phyloP scores from a whole-genome alignment of 2,113 vertebrate genomes.

The Pipra filicauda region DNA sequence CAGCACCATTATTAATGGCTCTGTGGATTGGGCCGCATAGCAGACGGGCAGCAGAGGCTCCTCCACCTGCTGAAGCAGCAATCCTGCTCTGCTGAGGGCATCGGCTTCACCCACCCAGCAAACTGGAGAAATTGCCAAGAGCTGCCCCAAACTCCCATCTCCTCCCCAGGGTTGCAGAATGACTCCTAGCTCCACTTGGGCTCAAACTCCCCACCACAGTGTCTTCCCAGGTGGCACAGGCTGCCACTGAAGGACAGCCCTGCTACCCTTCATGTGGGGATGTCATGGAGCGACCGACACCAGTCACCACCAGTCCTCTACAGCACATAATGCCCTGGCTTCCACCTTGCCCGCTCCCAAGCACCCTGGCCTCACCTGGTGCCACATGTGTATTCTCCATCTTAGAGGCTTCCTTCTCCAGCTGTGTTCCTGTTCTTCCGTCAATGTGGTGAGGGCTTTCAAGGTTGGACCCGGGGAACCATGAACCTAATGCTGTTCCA shows the following conservation, averaged over 20 bases:
- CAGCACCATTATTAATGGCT: neutral
- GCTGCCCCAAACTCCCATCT: neutral
- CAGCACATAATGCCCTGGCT: neutral
- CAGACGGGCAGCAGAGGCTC: neutral
- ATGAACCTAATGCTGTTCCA: neutral
- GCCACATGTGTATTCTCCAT: rapidly evolving
- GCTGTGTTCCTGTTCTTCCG: neutral
- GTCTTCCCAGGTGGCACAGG: rapidly evolving
- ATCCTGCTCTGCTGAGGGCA: neutral
- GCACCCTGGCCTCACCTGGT: neutral
- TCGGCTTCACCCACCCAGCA: neutral
- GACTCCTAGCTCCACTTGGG: neutral
- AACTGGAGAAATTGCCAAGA: neutral
- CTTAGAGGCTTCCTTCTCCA: neutral
- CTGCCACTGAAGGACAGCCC: neutral
- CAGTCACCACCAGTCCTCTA: neutral
- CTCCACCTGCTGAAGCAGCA: slow-evolving; percentile 26
- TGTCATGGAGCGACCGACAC: neutral
- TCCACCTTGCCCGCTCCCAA: neutral
- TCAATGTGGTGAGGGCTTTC: neutral
- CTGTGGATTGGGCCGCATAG: neutral
- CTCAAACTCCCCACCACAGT: rapidly evolving
- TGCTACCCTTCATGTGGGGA: neutral
- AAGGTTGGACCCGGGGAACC: rapidly evolving
- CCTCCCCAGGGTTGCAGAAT: rapidly evolving